phyloP scores from a whole-genome alignment of 2,797 vertebrate species.

The Anomalospiza imberbis region DNA sequence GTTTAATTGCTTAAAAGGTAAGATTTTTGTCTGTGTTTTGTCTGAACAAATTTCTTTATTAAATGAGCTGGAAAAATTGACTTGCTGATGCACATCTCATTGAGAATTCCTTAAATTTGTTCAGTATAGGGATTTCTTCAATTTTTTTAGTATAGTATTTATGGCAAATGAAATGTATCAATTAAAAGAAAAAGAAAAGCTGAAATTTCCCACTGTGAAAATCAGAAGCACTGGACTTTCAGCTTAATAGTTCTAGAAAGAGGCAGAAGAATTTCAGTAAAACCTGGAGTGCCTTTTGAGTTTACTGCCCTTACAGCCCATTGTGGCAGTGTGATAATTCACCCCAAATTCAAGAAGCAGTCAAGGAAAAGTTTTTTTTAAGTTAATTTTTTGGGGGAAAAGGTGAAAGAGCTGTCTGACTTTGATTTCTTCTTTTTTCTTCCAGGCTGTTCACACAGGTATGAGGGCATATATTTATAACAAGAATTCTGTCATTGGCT shows the following conservation, averaged over 20 bases:
- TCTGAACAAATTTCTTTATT: conserved; percentile 17
- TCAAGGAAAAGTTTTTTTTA: not conserved
- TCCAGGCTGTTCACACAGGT: conserved; percentile 91
- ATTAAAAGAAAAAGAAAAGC: not conserved
- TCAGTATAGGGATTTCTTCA: not conserved
- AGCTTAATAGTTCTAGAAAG: not conserved
- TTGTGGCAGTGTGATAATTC: not conserved
- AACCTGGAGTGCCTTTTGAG: not conserved
- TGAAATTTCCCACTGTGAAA: not conserved
- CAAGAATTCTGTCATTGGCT: conserved; percentile 90
- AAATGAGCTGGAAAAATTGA: not conserved
- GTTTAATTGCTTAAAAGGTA: conserved; percentile 3
- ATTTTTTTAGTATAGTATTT: not conserved
- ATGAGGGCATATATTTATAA: conserved; percentile 97
- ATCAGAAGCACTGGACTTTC: not conserved
- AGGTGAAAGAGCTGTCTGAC: not conserved
- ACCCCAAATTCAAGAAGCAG: not conserved
- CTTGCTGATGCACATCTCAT: not conserved
- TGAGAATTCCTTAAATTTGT: not conserved
- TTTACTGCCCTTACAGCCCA: not conserved
- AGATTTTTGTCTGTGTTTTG: not conserved
- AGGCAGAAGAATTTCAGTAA: not conserved
- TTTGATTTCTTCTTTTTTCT: not conserved
- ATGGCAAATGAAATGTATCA: not conserved
- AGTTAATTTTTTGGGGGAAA: rapidly evolving